Percentiles rank a stretch among this genome's conserved stretches.
Conservation (phyloP, 2,797 vertebrate species). For the Sebastes jordani region DNA sequence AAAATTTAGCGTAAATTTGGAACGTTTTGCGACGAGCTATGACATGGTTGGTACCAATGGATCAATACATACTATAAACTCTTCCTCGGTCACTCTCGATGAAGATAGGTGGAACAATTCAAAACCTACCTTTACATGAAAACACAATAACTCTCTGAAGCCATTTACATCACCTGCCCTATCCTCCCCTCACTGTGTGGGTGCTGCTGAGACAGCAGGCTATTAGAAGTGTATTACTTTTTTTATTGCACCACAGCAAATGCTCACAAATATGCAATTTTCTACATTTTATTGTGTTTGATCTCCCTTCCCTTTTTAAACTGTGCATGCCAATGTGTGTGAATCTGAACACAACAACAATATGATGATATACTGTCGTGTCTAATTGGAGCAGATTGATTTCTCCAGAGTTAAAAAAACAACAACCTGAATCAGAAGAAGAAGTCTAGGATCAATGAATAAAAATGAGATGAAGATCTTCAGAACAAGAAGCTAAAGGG, state of each 20-base stretch:
- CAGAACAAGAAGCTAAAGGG: neutral
- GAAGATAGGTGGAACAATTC: neutral
- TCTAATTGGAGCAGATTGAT: neutral
- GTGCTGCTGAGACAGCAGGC: neutral
- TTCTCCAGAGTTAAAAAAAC: neutral
- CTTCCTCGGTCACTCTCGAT: neutral
- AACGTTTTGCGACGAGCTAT: accelerated
- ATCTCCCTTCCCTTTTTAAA: neutral
- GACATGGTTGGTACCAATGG: too few species aligned
- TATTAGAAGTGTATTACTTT: neutral
- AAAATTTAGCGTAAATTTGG: too few species aligned
- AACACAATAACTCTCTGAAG: neutral
- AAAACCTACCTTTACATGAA: neutral
- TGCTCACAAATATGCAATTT: slow-evolving; percentile 1
- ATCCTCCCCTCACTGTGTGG: neutral
- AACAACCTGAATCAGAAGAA: neutral
- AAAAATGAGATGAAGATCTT: neutral
- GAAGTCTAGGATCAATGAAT: neutral
- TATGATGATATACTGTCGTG: neutral
- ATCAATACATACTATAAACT: neutral
- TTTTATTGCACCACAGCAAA: slow-evolving; percentile 8
- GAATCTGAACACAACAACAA: neutral
- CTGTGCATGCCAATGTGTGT: too few species aligned
- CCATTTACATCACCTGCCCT: neutral
- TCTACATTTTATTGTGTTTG: neutral